Conservation (phyloP, 2,797 vertebrate species). For the Spinus pinus region DNA sequence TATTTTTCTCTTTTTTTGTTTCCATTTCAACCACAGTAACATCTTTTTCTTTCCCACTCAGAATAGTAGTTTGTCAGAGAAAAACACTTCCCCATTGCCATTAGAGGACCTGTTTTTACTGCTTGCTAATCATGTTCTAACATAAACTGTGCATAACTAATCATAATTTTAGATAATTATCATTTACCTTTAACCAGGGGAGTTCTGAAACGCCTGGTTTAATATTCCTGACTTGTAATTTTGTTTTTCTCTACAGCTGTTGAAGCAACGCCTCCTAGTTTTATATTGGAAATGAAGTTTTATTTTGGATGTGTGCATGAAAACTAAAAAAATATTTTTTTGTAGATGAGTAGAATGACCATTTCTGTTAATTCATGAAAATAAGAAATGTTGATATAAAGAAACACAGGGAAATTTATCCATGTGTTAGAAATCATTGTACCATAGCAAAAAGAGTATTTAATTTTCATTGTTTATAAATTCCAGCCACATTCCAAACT, state of each 20-base stretch:
- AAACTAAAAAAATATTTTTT: not conserved
- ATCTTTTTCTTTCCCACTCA: not conserved
- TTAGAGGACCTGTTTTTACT: not conserved
- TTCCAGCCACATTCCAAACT: not conserved
- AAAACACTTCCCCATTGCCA: not conserved
- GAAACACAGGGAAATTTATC: not conserved
- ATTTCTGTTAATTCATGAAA: not conserved
- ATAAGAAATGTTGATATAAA: not conserved
- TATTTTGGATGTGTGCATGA: not conserved
- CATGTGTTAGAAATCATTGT: not conserved
- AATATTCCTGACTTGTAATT: not conserved
- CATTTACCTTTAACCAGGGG: not conserved
- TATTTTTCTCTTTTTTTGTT: not conserved
- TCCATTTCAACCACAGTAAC: not conserved
- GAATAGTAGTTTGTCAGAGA: not conserved
- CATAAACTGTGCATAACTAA: not conserved
- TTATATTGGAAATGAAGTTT: not conserved
- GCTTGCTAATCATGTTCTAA: not conserved
- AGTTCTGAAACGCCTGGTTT: not conserved
- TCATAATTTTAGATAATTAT: not conserved
- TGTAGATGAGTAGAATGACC: not conserved
- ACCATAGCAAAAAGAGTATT: not conserved
- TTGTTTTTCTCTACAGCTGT: not conserved
- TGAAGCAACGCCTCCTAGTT: not conserved
- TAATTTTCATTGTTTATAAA: not conserved